phyloP scores from a whole-genome alignment of 1,140 invertebrate species.

The Eriosoma lanigerum region DNA sequence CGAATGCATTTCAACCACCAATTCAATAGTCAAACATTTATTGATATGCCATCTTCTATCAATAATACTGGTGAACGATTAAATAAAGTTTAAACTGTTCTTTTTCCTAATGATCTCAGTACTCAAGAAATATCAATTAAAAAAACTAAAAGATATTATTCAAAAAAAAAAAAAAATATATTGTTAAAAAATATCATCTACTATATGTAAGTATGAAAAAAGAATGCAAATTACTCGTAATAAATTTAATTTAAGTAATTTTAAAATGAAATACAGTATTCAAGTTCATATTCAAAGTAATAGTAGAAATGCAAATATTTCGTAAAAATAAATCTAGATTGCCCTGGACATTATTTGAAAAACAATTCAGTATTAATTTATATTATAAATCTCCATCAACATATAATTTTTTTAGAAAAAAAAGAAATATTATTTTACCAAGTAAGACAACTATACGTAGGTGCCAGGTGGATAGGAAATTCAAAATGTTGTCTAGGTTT shows the following conservation, averaged over 20 bases:
- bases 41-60: not conserved
- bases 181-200: not conserved
- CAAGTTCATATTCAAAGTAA: not conserved
- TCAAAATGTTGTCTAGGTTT: conserved; percentile 18
- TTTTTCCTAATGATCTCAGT: no score
- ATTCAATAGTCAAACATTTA: not conserved
- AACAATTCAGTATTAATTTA: not conserved
- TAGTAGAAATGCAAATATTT: conserved; percentile 16
- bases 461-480: conserved; percentile 18
- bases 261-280: not conserved
- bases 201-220: not conserved
- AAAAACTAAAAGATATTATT: not conserved
- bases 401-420: conserved; percentile 10
- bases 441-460: not conserved
- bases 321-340: not conserved
- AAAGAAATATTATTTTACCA: not conserved
- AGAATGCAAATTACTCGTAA: not conserved
- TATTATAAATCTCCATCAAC: conserved; percentile 30
- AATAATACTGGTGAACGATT: not conserved
- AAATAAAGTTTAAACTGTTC: no score
- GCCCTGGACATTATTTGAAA: not conserved
- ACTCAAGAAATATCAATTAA: not conserved
- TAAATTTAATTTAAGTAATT: not conserved
- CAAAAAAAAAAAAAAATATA: not conserved
- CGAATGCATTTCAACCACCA: no score